phyloP scores from a whole-genome alignment of 2,888 invertebrate species.

The Boloria euphrosyne region DNA sequence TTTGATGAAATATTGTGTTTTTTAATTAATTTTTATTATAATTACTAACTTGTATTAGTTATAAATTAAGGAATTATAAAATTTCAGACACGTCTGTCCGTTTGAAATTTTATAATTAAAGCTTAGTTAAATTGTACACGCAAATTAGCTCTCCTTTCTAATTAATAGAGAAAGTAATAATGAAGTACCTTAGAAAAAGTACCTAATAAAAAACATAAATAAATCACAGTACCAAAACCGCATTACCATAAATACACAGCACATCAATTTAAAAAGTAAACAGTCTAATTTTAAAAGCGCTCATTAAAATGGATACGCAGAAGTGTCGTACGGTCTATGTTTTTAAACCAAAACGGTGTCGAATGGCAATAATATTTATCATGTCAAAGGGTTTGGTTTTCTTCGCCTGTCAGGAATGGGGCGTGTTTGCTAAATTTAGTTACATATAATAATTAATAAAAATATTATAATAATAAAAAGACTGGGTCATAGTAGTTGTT shows the following conservation, averaged over 20 bases:
- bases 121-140: too few relatives aligned
- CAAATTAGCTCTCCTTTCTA: too few relatives aligned
- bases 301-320: slow-evolving; percentile 61
- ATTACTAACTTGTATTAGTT: too few relatives aligned
- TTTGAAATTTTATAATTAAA: too few relatives aligned
- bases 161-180: too few relatives aligned
- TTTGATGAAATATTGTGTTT: too few relatives aligned
- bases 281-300: slow-evolving; percentile 58
- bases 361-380: slow-evolving; percentile 70
- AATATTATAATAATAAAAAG: slow-evolving; percentile 1
- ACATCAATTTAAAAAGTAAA: slow-evolving; percentile 56
- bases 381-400: slow-evolving; percentile 67
- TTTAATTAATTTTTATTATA: too few relatives aligned
- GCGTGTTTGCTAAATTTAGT: slow-evolving; percentile 40
- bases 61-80: too few relatives aligned
- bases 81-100: too few relatives aligned
- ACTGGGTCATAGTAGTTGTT: too few relatives aligned
- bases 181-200: too few relatives aligned
- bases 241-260: slow-evolving; percentile 32
- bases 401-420: slow-evolving; percentile 50
- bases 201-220: slow-evolving; percentile 9
- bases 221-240: slow-evolving; percentile 30
- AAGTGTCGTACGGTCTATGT: slow-evolving; percentile 48
- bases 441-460: slow-evolving; percentile 21
- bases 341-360: slow-evolving; percentile 57